phyloP scores from a whole-genome alignment of 2,797 vertebrate genomes.

The Hydrocynus forskahlii region DNA sequence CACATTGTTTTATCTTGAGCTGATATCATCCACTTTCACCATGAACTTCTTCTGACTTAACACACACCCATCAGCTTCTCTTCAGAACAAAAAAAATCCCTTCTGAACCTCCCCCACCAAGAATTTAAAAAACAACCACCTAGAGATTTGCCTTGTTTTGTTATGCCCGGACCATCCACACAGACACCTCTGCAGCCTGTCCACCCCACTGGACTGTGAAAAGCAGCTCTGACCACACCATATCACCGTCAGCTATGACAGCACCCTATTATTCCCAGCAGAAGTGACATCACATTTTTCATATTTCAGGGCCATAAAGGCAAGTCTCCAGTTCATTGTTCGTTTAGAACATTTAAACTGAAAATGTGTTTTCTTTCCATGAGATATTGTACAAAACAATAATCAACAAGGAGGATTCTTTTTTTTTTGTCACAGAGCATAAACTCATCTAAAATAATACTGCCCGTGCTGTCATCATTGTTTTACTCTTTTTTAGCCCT shows the following conservation, averaged over 20 bases:
- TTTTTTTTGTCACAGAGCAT: slow-evolving; percentile 19
- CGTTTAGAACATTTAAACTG: slow-evolving; percentile 23
- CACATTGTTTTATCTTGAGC: neutral
- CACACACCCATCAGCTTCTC: neutral
- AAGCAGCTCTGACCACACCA: neutral
- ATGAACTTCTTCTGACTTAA: neutral
- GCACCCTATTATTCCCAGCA: neutral
- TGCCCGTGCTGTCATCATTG: slow-evolving; percentile 5
- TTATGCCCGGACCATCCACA: neutral
- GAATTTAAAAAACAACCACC: neutral
- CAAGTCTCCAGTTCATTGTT: slow-evolving; percentile 15
- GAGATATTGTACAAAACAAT: slow-evolving; percentile 15
- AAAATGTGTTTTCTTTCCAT: neutral
- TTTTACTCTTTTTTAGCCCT: slow-evolving; percentile 8
- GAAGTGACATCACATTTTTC: neutral
- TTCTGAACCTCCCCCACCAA: neutral
- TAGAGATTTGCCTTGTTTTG: neutral
- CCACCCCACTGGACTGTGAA: neutral
- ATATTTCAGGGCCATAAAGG: neutral
- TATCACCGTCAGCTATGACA: neutral
- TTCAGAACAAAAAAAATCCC: neutral
- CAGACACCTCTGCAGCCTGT: neutral
- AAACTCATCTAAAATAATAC: slow-evolving; percentile 16
- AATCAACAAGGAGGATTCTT: slow-evolving; percentile 7
- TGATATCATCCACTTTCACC: neutral